These are phyloP conservation scores for Regulus satrapa DNA, from an alignment of 2,113 vertebrate genomes.

Conservation along the genomic window DNA sequence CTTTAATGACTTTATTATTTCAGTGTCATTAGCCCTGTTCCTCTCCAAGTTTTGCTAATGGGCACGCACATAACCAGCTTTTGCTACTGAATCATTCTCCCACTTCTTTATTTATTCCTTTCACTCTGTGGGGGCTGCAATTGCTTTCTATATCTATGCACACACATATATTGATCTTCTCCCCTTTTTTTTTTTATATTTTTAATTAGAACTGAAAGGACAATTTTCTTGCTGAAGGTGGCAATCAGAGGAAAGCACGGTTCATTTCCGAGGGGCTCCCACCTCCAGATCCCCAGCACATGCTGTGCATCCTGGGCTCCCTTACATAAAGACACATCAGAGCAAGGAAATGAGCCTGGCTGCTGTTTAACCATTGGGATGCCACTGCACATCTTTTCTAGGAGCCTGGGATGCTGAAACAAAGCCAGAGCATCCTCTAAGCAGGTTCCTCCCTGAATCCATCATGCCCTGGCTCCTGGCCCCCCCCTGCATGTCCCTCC, in stretches of 20 bases:
- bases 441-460: background rate
- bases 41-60: conserved; percentile 67
- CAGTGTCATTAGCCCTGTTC: conserved; percentile 64
- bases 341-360: background rate
- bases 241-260: background rate
- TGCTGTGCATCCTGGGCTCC: background rate
- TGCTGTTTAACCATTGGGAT: background rate
- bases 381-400: background rate
- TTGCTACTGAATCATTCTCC: conserved; percentile 66
- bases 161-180: background rate
- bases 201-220: conserved; percentile 40
- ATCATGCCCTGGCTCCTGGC: background rate
- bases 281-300: conserved; percentile 18
- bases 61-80: conserved; percentile 26
- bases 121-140: conserved; percentile 25
- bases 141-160: conserved; percentile 52
- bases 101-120: conserved; percentile 59
- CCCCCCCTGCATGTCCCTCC: background rate
- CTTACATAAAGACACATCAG: conserved; percentile 5
- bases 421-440: background rate
- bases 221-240: conserved; percentile 46
- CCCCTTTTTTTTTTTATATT: background rate
- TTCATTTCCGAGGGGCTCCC: conserved; percentile 13
- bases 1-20: conserved; percentile 71
- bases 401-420: background rate